Base-by-base conservation (phyloP, 2,888 invertebrate species). In the Lamproptera curius region DNA sequence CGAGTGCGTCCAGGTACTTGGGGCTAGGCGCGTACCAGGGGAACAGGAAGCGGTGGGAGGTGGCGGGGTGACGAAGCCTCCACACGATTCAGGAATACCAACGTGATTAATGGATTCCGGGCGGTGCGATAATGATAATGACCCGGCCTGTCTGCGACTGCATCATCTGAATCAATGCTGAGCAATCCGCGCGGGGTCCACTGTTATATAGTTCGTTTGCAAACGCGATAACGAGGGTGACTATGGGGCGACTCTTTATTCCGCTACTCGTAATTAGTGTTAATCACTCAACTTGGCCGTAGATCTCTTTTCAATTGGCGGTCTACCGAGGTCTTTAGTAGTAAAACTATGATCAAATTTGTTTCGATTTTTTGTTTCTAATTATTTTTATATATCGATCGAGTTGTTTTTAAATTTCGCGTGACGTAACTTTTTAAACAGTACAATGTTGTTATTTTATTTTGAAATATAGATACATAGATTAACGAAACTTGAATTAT, bases 31-130 rank as follows among this genome's bases (percentile, higher is more conserved):
- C 63, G 59, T 60, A 58, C 5, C 17, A 1, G n/a, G 23, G 28
- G 20, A 42, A 43, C 16, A 40, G 53, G 50, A 50, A 42, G 36
- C 46, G 38, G 42, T n/a, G 46, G 26, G 56, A 33, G 13, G 49
- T 16, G 37, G 38, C 44, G 59, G 60, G 63, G 64, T 62, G 67
- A 62, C 63, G 67, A 60, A 60, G 60, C 62, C 61, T 63, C 58
- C 58, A 52, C 62, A 67, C 70, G 63, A 65, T 72, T 73, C 74
- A 75, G 78, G 76, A 73, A 82, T 78, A 80, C 73, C 83, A 75
- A 76, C 79, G 76, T 86, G 86, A 86, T 86, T 86, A 86, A 86
- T 86, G 84, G 79, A 82, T 80, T 70, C 76, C 70, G 67, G 65
- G 66, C 71, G 68, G 69, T 61, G 67, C 75, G 76, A 73, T 86